A percentile compares a stretch with the other conserved stretches of the same genome.
Evolutionary conservation across 2,888 invertebrate genomes (phyloP).

Genomic region (Hylaea fasciaria): DNA sequence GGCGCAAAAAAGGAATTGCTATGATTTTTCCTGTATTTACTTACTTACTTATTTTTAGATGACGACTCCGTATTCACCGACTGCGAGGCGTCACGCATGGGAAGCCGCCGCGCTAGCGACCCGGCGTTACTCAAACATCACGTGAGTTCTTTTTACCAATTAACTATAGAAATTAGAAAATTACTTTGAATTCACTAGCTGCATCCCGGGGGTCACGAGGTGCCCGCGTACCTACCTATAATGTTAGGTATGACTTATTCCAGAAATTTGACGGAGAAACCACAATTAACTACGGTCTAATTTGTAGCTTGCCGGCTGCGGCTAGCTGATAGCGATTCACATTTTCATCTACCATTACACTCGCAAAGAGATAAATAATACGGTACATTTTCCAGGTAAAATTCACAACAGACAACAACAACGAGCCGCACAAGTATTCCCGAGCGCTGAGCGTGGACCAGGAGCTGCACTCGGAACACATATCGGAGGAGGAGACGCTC

Average conservation of each 20-base stretch:
- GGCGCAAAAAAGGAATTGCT: too few species aligned
- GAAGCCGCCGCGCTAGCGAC: slow-evolving; percentile 62
- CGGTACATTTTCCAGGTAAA: slow-evolving; percentile 67
- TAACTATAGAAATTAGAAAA: neutral
- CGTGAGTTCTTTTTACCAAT: slow-evolving; percentile 49
- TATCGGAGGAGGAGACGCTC: slow-evolving; percentile 53
- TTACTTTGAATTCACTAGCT: neutral
- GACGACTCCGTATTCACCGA: slow-evolving; percentile 75
- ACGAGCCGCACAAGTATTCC: slow-evolving; percentile 46
- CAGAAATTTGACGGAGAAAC: too few species aligned
- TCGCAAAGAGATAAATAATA: too few species aligned
- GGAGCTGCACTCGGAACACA: slow-evolving; percentile 51
- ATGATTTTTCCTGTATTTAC: too few species aligned
- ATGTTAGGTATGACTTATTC: too few species aligned
- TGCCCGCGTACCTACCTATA: neutral
- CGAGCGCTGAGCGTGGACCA: slow-evolving; percentile 61
- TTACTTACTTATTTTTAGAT: slow-evolving; percentile 55
- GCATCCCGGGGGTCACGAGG: neutral
- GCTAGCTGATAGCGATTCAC: too few species aligned
- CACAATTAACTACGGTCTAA: too few species aligned
- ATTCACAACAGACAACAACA: slow-evolving; percentile 65
- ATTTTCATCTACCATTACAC: too few species aligned
- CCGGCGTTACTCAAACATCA: slow-evolving; percentile 64
- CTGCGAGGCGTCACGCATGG: slow-evolving; percentile 62
- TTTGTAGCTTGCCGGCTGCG: too few species aligned